These are phyloP conservation scores for Prunella himalayana DNA, from an alignment of 2,113 vertebrate species.

Conservation along the genomic window DNA sequence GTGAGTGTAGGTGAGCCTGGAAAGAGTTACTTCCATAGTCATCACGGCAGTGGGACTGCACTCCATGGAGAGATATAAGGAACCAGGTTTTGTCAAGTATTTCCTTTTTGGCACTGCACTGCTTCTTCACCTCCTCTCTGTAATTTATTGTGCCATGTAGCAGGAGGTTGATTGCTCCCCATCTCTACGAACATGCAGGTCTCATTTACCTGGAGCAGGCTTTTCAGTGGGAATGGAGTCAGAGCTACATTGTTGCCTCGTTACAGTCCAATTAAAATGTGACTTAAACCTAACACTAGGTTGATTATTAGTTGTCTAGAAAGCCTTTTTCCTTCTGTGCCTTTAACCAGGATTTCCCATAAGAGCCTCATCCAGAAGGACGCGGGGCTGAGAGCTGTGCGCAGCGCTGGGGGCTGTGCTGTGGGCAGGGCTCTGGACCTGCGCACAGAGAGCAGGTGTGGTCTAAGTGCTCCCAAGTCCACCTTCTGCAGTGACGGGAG, in stretches of 20 bases:
- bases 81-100: conserved; percentile 37
- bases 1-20: background rate
- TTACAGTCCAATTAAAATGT: background rate
- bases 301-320: conserved; percentile 21
- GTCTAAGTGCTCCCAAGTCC: accelerated
- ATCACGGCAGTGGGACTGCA: background rate
- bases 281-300: background rate
- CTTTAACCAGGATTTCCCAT: background rate
- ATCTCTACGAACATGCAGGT: background rate
- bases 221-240: background rate
- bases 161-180: conserved; percentile 22
- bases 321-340: conserved; percentile 28
- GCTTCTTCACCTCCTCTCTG: conserved; percentile 51
- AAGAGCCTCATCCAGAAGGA: background rate
- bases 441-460: accelerated
- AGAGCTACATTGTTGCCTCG: background rate
- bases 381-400: background rate
- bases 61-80: conserved; percentile 16
- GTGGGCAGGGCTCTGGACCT: background rate
- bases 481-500: background rate
- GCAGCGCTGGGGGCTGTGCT: accelerated
- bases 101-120: conserved; percentile 52
- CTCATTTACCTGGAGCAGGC: conserved; percentile 10
- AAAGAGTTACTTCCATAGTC: background rate
- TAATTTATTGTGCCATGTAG: conserved; percentile 61